These are phyloP conservation scores for Rallus crepitans DNA, from an alignment of 2,797 vertebrate genomes.

Conservation along the genomic window DNA sequence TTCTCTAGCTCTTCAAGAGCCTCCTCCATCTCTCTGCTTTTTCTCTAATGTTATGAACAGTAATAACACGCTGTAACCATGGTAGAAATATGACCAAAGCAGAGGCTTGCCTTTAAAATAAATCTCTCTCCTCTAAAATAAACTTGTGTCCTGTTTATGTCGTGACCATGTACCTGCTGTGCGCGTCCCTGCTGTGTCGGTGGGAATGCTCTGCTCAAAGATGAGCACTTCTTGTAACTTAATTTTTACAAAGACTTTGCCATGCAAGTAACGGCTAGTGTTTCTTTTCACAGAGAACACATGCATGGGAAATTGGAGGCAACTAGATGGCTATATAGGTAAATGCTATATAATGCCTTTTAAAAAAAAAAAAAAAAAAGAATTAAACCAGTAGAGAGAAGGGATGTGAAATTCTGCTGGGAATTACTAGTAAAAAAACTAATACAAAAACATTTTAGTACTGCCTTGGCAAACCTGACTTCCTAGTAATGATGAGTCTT, in stretches of 20 bases:
- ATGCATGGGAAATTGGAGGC: not conserved
- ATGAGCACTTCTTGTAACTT: not conserved
- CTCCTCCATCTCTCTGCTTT: rapidly evolving
- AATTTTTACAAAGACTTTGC: not conserved
- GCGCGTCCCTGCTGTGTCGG: rapidly evolving
- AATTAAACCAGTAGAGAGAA: not conserved
- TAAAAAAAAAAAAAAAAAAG: no score
- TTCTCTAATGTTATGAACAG: not conserved
- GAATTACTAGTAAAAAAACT: not conserved
- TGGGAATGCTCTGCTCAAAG: not conserved
- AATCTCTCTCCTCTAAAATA: no score
- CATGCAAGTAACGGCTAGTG: not conserved
- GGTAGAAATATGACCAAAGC: not conserved
- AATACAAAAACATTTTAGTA: not conserved
- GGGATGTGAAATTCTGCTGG: not conserved
- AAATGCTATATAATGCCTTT: not conserved
- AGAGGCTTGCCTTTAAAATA: not conserved
- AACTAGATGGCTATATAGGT: not conserved
- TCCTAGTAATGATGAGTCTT: not conserved
- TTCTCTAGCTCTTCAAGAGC: not conserved
- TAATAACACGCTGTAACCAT: rapidly evolving
- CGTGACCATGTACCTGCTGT: no score
- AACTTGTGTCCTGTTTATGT: no score
- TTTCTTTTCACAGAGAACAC: not conserved
- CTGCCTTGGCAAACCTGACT: not conserved